Percentiles rank a stretch among this genome's conserved stretches.
Evolutionary conservation across 2,888 invertebrate genomes (phyloP).

Genomic region (Dicyrtoma fusca): DNA sequence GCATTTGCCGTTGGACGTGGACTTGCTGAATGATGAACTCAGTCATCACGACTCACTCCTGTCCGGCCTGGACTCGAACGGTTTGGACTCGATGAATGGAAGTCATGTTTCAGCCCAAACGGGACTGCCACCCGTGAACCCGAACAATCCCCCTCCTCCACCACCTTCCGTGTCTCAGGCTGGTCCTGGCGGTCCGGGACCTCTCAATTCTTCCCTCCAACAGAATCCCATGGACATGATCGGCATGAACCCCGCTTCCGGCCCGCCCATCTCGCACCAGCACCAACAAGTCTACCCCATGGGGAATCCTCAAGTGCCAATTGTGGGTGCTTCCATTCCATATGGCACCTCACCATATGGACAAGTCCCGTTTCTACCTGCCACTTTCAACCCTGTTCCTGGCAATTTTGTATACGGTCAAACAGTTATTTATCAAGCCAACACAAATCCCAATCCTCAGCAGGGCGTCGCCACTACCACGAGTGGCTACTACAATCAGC

Average conservation of each 20-base stretch:
- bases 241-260: conserved; percentile 39
- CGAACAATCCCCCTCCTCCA: conserved; percentile 53
- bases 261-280: conserved; percentile 48
- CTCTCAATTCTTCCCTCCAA: conserved; percentile 37
- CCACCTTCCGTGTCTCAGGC: conserved; percentile 35
- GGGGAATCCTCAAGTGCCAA: conserved; percentile 47
- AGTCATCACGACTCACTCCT: conserved; percentile 52
- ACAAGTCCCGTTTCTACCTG: conserved; percentile 54
- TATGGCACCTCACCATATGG: conserved; percentile 48
- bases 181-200: conserved; percentile 48
- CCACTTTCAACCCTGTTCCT: conserved; percentile 52
- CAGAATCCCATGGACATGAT: conserved; percentile 50
- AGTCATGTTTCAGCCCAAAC: conserved; percentile 60
- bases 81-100: conserved; percentile 45
- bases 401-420: conserved; percentile 54
- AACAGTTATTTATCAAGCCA: conserved; percentile 54
- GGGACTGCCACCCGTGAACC: conserved; percentile 52
- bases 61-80: conserved; percentile 43
- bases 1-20: conserved; percentile 56
- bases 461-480: conserved; percentile 42
- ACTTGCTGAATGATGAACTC: conserved; percentile 53
- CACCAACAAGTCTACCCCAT: conserved; percentile 48
- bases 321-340: conserved; percentile 44
- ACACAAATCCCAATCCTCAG: conserved; percentile 6
- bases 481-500: conserved; percentile 47